phyloP scores from a whole-genome alignment of 1,140 invertebrate genomes.

The Potamilus streckersoni region DNA sequence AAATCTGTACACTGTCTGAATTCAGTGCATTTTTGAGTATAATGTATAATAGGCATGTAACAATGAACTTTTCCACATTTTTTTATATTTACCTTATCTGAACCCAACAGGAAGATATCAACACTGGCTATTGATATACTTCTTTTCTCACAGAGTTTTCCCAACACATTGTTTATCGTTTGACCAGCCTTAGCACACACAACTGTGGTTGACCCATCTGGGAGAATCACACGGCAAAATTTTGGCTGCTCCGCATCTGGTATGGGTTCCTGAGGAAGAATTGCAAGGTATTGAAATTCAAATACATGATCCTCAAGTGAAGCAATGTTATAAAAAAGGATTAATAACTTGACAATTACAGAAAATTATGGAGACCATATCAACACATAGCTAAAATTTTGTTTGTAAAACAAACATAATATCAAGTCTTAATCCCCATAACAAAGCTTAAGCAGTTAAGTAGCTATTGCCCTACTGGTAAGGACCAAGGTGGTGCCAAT shows the following conservation, averaged over 20 bases:
- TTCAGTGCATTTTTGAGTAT: too few species aligned
- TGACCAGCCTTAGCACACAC: slow-evolving; percentile 81
- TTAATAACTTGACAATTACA: too few species aligned
- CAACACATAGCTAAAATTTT: too few species aligned
- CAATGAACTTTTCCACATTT: background rate
- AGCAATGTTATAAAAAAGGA: too few species aligned
- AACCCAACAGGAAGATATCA: slow-evolving; percentile 78
- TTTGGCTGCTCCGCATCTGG: slow-evolving; percentile 44
- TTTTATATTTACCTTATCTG: slow-evolving; percentile 72
- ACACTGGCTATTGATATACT: slow-evolving; percentile 81
- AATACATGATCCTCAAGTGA: too few species aligned
- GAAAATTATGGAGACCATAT: too few species aligned
- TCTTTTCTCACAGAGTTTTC: slow-evolving; percentile 84
- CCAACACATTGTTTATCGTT: slow-evolving; percentile 82
- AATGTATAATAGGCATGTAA: background rate
- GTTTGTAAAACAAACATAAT: too few species aligned
- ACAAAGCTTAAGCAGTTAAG: too few species aligned
- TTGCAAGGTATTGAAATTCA: background rate
- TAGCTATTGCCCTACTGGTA: too few species aligned
- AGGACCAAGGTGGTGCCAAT: too few species aligned
- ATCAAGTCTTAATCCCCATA: too few species aligned
- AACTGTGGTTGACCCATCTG: slow-evolving; percentile 91
- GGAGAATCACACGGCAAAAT: slow-evolving; percentile 88
- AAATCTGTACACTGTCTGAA: too few species aligned
- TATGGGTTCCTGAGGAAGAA: slow-evolving; percentile 17